Conservation (phyloP, 2,113 vertebrate genomes). For the Phainopepla nitens region DNA sequence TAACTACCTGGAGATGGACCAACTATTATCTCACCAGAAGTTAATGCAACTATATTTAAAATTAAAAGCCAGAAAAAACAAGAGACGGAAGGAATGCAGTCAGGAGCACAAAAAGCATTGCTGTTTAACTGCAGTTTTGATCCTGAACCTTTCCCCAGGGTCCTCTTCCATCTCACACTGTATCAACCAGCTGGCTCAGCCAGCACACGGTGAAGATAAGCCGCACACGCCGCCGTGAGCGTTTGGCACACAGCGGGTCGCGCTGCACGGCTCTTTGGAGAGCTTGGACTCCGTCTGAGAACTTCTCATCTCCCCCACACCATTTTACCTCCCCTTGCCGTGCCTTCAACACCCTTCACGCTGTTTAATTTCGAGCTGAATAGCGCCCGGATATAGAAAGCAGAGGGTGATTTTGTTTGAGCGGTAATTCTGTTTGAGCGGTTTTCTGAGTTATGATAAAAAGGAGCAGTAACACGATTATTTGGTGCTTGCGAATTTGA, state of each 20-base stretch:
- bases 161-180: not conserved
- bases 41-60: constrained; percentile 38
- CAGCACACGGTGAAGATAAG: not conserved
- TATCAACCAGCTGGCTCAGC: not conserved
- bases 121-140: constrained; percentile 17
- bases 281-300: not conserved
- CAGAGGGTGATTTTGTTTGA: not conserved
- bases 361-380: not conserved
- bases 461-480: not conserved
- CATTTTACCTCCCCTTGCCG: not conserved
- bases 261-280: not conserved
- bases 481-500: not conserved
- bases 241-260: not conserved
- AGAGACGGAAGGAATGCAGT: constrained; percentile 2
- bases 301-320: not conserved
- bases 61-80: constrained; percentile 47
- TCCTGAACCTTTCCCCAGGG: constrained; percentile 1
- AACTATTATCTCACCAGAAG: constrained; percentile 32
- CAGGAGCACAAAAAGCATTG: not conserved
- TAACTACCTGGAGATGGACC: constrained; percentile 23
- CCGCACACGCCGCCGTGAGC: not conserved
- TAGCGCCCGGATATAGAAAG: not conserved
- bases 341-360: not conserved
- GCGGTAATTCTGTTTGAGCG: not conserved
- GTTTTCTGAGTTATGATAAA: not conserved